Percentiles rank a stretch among this genome's conserved stretches.
Conservation (phyloP, 2,113 vertebrate genomes). For the Eudyptes chrysolophus region DNA sequence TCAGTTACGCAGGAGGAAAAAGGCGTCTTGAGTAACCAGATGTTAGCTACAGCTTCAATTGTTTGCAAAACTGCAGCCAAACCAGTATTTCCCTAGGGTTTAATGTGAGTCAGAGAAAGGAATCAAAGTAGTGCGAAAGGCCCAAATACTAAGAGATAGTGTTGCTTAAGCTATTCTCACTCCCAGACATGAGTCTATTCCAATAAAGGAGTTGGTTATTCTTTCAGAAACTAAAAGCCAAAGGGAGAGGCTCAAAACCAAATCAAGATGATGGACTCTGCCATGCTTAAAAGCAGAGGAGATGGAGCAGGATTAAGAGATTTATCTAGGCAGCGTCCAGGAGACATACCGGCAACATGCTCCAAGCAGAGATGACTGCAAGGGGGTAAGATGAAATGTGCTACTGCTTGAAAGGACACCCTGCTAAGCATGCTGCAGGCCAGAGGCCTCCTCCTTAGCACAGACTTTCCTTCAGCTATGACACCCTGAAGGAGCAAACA, state of each 20-base stretch:
- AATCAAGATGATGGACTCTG: neutral
- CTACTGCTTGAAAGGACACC: neutral
- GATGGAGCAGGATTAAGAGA: neutral
- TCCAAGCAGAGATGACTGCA: neutral
- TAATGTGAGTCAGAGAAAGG: neutral
- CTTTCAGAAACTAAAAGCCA: neutral
- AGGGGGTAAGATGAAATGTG: neutral
- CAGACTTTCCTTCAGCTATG: neutral
- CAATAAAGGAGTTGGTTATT: neutral
- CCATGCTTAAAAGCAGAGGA: neutral
- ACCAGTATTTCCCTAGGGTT: neutral
- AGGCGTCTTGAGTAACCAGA: neutral
- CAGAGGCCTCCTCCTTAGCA: neutral
- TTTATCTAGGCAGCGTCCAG: neutral
- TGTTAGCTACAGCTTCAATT: neutral
- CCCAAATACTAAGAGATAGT: neutral
- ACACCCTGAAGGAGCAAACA: neutral
- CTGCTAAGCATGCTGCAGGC: neutral
- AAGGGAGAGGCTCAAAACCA: neutral
- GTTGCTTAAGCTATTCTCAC: neutral
- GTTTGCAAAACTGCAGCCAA: neutral
- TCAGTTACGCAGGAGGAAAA: accelerated
- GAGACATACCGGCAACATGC: neutral
- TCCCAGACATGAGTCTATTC: neutral
- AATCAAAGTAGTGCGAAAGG: neutral